Evolutionary conservation across 1,140 invertebrate genomes (phyloP).

Genomic region (Drosophila nasuta): DNA sequence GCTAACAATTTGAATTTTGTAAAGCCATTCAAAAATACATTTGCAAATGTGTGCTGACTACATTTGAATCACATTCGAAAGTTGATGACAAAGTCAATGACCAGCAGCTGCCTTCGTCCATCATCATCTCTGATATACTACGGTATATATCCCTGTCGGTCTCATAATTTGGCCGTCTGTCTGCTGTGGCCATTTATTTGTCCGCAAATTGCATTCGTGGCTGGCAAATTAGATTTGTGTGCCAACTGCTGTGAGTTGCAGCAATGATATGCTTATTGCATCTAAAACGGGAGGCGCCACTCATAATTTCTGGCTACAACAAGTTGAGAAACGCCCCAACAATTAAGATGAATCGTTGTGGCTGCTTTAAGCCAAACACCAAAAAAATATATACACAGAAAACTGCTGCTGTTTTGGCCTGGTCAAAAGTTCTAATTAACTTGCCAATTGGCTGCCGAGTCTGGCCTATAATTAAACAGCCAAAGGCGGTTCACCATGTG

Average conservation of each 20-base stretch:
- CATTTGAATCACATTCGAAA: too few relatives aligned
- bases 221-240: slow-evolving; percentile 57
- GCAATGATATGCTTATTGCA: too few relatives aligned
- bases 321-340: slow-evolving; percentile 35
- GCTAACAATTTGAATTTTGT: too few relatives aligned
- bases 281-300: not conserved
- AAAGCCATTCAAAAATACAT: too few relatives aligned
- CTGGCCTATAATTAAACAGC: slow-evolving; percentile 49
- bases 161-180: not conserved
- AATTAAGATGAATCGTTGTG: slow-evolving; percentile 63
- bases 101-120: too few relatives aligned
- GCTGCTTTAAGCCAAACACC: slow-evolving; percentile 45
- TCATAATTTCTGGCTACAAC: slow-evolving; percentile 18
- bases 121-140: too few relatives aligned
- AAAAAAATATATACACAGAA: not conserved
- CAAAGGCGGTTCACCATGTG: slow-evolving; percentile 2
- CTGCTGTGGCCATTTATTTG: slow-evolving; percentile 44
- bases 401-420: slow-evolving; percentile 11
- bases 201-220: slow-evolving; percentile 60
- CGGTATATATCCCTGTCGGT: too few relatives aligned
- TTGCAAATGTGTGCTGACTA: too few relatives aligned
- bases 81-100: too few relatives aligned
- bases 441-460: slow-evolving; percentile 55
- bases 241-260: slow-evolving; percentile 3
- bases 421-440: slow-evolving; percentile 62